phyloP scores from a whole-genome alignment of 2,113 vertebrate genomes.

The Sturnus vulgaris region DNA sequence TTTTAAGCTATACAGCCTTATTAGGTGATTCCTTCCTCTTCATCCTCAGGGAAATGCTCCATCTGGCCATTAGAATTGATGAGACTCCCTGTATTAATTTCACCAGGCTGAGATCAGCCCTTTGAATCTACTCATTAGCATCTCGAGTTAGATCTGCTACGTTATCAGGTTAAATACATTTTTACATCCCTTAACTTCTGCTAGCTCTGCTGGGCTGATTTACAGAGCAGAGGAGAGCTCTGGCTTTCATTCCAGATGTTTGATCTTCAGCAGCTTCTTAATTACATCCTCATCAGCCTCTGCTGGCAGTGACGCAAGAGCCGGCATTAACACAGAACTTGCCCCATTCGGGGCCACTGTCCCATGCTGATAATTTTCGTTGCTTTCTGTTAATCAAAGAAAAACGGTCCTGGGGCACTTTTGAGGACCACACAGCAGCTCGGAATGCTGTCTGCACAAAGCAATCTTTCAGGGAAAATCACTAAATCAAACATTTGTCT shows the following conservation, averaged over 20 bases:
- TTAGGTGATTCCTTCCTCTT: not conserved
- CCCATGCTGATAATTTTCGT: not conserved
- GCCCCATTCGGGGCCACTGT: rapidly evolving
- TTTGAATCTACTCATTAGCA: constrained; percentile 38
- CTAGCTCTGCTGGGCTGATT: not conserved
- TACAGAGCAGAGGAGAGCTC: not conserved
- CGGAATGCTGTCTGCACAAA: not conserved
- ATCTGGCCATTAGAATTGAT: constrained; percentile 29
- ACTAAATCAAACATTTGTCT: not conserved
- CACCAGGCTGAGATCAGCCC: not conserved
- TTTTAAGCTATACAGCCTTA: not conserved
- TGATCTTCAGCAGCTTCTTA: constrained; percentile 33
- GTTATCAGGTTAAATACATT: constrained; percentile 10
- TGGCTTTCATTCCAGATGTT: constrained; percentile 40
- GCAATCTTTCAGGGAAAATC: not conserved
- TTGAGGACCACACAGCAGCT: not conserved
- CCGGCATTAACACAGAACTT: not conserved
- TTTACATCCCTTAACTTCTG: constrained; percentile 24
- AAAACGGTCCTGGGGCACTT: not conserved
- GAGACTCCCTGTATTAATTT: constrained; percentile 13
- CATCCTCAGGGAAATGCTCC: not conserved
- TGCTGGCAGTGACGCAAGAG: not conserved
- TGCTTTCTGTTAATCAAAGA: not conserved
- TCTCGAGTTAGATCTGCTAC: not conserved
- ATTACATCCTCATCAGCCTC: constrained; percentile 12